A percentile compares a stretch with the other conserved stretches of the same genome.
phyloP scores from a whole-genome alignment of 2,113 vertebrate species.

The Anser cygnoides region DNA sequence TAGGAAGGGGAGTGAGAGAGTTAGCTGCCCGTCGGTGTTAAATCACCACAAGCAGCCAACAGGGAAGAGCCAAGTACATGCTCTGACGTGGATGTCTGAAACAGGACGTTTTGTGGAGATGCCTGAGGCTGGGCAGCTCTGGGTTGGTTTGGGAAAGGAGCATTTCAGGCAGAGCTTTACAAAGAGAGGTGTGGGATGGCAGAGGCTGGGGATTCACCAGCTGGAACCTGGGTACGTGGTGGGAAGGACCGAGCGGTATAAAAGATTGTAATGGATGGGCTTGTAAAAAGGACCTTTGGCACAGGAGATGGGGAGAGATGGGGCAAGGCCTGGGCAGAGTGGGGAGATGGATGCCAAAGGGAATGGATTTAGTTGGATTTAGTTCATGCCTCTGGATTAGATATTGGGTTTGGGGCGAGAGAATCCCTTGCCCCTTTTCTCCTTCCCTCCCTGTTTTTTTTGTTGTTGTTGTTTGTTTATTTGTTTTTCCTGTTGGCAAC shows the following conservation, averaged over 20 bases:
- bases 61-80: neutral
- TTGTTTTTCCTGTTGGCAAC: neutral
- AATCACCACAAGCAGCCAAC: neutral
- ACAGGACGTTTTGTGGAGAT: neutral
- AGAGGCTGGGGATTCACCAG: neutral
- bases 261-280: neutral
- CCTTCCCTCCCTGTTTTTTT: neutral
- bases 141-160: neutral
- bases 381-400: neutral
- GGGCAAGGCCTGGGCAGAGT: rapidly evolving
- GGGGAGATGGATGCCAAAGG: rapidly evolving
- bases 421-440: neutral
- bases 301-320: neutral
- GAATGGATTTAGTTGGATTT: neutral
- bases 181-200: neutral
- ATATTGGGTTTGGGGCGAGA: neutral
- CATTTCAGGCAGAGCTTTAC: neutral
- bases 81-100: neutral
- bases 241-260: neutral
- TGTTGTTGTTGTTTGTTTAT: neutral
- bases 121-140: neutral
- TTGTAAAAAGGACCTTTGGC: neutral
- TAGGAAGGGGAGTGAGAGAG: neutral
- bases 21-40: neutral
- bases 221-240: rapidly evolving